These are phyloP conservation scores for Cepaea nemoralis DNA, from an alignment of 1,140 invertebrate species.

Conservation along the genomic window DNA sequence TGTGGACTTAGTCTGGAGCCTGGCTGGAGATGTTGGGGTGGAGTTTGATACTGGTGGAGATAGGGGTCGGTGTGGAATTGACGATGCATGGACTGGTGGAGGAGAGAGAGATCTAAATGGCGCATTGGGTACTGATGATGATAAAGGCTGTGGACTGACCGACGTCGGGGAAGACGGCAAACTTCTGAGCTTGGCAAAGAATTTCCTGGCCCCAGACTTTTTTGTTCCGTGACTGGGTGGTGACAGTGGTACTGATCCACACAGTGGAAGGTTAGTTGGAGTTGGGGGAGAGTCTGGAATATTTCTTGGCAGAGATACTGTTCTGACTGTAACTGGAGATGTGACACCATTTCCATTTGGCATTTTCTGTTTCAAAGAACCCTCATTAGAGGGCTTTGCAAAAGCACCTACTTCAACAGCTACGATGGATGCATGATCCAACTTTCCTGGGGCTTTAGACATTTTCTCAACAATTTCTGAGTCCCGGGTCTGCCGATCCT, in stretches of 20 bases:
- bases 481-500: slow-evolving; percentile 65
- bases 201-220: slow-evolving; percentile 50
- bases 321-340: slow-evolving; percentile 13
- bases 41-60: slow-evolving; percentile 30
- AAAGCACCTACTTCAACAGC: slow-evolving; percentile 80
- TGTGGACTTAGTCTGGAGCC: background rate
- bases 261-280: slow-evolving; percentile 38
- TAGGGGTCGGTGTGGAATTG: background rate
- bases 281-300: slow-evolving; percentile 34
- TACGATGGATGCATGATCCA: slow-evolving; percentile 91
- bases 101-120: slow-evolving; percentile 7
- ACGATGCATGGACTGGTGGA: background rate
- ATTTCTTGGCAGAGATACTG: background rate
- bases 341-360: slow-evolving; percentile 24
- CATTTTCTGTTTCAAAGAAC: background rate
- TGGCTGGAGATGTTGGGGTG: slow-evolving; percentile 27
- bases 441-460: slow-evolving; percentile 85
- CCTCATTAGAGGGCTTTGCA: slow-evolving; percentile 31
- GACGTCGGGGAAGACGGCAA: slow-evolving; percentile 43
- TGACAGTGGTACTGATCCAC: slow-evolving; percentile 38
- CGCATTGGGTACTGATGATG: slow-evolving; percentile 30
- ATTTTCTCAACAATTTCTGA: slow-evolving; percentile 69
- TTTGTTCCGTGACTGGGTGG: slow-evolving; percentile 32
- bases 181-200: slow-evolving; percentile 50
- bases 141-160: slow-evolving; percentile 36